A percentile compares a stretch with the other conserved stretches of the same genome.
phyloP scores from a whole-genome alignment of 2,797 vertebrate genomes.

The Heterohyrax brucei region DNA sequence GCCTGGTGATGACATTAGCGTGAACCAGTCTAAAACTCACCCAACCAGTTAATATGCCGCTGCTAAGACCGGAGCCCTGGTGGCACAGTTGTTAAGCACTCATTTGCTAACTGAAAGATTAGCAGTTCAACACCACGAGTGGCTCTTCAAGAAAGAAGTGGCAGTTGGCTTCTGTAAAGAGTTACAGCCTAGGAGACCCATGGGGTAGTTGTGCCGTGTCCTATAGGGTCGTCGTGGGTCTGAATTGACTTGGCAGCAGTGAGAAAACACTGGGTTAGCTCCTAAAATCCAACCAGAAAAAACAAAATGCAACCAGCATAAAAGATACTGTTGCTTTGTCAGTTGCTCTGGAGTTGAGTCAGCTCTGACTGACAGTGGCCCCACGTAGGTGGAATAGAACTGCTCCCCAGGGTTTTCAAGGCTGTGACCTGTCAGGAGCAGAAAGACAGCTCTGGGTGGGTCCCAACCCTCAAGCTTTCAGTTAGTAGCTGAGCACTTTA shows the following conservation, averaged over 20 bases:
- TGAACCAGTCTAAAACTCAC: neutral
- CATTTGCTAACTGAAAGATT: neutral
- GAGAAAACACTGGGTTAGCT: neutral
- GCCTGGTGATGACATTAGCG: neutral
- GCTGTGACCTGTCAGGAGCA: neutral
- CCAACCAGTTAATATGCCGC: neutral
- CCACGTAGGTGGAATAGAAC: too few species aligned
- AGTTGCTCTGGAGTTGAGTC: neutral
- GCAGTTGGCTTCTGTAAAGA: neutral
- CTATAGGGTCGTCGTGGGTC: neutral
- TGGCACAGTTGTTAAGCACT: neutral
- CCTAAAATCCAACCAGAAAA: constrained; percentile 27
- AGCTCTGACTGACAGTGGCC: neutral
- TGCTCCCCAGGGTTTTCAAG: too few species aligned
- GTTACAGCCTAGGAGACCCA: too few species aligned
- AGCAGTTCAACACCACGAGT: neutral
- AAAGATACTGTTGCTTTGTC: neutral
- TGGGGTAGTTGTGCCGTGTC: too few species aligned
- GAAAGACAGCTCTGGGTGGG: neutral
- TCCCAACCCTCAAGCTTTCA: neutral
- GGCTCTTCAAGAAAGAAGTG: neutral
- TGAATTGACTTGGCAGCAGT: neutral
- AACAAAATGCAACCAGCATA: neutral
- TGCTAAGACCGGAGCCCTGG: neutral
- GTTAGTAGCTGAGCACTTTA: neutral